A percentile compares a stretch with the other conserved stretches of the same genome.
These are phyloP conservation scores for Nyctibius bracteatus DNA, from an alignment of 2,113 vertebrate genomes.

Conservation along the genomic window DNA sequence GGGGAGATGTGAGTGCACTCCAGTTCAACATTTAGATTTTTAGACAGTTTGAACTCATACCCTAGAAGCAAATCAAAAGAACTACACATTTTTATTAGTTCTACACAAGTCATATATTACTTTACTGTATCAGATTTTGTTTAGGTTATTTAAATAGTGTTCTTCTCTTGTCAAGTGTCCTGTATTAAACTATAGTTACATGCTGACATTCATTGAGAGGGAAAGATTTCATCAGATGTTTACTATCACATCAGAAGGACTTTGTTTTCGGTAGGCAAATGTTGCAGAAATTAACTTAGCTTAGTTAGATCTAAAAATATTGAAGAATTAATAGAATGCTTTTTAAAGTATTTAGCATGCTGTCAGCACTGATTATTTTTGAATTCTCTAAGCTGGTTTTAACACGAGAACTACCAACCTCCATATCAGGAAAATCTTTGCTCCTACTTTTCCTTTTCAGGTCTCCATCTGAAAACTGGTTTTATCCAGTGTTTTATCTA, in stretches of 20 bases:
- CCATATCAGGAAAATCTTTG: neutral
- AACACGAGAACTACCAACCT: neutral
- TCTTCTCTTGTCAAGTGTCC: neutral
- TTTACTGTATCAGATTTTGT: neutral
- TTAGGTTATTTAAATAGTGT: neutral
- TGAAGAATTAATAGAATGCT: neutral
- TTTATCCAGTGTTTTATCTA: neutral
- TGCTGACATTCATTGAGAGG: neutral
- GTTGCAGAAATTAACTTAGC: neutral
- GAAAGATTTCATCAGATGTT: neutral
- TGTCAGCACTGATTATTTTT: neutral
- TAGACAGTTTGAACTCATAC: neutral
- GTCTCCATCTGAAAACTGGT: neutral
- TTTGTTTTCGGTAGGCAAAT: neutral
- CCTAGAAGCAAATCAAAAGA: neutral
- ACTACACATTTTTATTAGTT: neutral
- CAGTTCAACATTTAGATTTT: neutral
- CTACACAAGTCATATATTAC: neutral
- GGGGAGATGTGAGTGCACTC: neutral
- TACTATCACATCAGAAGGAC: neutral
- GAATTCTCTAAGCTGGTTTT: neutral
- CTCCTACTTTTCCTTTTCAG: neutral
- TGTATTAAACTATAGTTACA: neutral
- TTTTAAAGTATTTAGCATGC: neutral
- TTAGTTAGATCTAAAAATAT: neutral